Conservation (phyloP, 1,140 invertebrate genomes). For the Trinorchestia longiramus region DNA sequence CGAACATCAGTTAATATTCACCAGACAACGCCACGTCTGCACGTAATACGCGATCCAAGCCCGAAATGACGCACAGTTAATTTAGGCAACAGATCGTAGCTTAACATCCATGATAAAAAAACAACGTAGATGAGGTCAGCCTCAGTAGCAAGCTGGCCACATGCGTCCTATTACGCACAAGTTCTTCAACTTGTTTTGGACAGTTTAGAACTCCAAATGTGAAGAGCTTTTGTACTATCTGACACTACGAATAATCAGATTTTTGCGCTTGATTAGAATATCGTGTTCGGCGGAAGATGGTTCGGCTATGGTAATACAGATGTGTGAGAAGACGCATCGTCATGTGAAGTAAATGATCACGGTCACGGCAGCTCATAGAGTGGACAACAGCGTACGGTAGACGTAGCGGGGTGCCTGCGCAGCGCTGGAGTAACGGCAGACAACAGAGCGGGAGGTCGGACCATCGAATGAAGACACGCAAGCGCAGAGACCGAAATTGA, state of each 20-base stretch:
- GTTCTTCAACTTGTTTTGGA: not conserved
- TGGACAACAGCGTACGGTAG: not conserved
- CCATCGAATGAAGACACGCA: not conserved
- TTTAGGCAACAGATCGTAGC: not conserved
- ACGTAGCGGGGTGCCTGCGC: not conserved
- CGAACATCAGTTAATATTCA: not conserved
- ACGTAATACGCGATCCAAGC: not conserved
- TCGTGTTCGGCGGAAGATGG: not conserved
- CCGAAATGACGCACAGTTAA: not conserved
- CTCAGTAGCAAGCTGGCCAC: not conserved
- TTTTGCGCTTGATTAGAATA: not conserved
- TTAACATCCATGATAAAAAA: not conserved
- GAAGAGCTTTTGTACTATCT: not conserved
- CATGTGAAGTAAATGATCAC: not conserved
- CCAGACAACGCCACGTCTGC: not conserved
- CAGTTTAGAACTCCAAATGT: not conserved
- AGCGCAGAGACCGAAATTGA: not conserved
- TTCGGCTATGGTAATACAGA: not conserved
- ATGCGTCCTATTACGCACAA: no score
- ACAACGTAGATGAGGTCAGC: not conserved
- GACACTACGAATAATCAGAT: not conserved
- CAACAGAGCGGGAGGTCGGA: not conserved
- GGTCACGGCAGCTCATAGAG: slow-evolving; percentile 6
- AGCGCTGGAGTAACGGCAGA: not conserved
- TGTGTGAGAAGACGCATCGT: not conserved